Evolutionary conservation across 1,140 invertebrate species (phyloP).

Genomic region (Euglossa dilemma): DNA sequence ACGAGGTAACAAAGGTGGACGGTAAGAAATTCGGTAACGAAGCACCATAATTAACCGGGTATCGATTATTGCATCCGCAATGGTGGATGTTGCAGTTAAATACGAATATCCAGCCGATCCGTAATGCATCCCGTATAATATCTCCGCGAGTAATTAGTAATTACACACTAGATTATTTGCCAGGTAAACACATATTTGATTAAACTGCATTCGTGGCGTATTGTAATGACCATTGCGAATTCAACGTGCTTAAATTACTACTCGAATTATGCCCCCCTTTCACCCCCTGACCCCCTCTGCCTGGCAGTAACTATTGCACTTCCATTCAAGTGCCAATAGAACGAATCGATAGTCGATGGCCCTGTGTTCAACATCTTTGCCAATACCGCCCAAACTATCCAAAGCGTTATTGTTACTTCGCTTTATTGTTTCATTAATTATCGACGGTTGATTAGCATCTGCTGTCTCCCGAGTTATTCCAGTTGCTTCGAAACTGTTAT

Average conservation of each 20-base stretch:
- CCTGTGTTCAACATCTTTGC: neutral
- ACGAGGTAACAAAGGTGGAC: neutral
- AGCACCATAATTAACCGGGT: neutral
- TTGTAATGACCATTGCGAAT: slow-evolving; percentile 57
- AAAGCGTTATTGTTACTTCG: neutral
- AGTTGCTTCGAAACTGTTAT: too few relatives aligned
- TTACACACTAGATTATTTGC: slow-evolving; percentile 58
- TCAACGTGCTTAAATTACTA: slow-evolving; percentile 50
- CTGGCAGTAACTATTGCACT: neutral
- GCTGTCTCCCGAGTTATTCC: too few relatives aligned
- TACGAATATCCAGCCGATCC: slow-evolving; percentile 9
- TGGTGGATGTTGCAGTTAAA: slow-evolving; percentile 11
- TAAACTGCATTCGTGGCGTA: slow-evolving; percentile 41
- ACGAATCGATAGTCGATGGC: slow-evolving; percentile 3
- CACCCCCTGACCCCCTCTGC: too few relatives aligned
- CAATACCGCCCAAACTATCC: neutral
- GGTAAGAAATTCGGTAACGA: neutral
- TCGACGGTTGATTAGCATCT: neutral
- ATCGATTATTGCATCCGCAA: neutral
- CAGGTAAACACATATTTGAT: slow-evolving; percentile 60
- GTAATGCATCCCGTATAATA: slow-evolving; percentile 41
- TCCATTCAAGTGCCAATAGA: slow-evolving; percentile 16
- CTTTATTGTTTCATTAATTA: slow-evolving; percentile 3
- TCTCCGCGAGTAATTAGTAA: slow-evolving; percentile 55
- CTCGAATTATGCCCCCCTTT: slow-evolving; percentile 47